A percentile compares a stretch with the other conserved stretches of the same genome.
phyloP scores from a whole-genome alignment of 2,113 vertebrate genomes.

The Xerus inauris region DNA sequence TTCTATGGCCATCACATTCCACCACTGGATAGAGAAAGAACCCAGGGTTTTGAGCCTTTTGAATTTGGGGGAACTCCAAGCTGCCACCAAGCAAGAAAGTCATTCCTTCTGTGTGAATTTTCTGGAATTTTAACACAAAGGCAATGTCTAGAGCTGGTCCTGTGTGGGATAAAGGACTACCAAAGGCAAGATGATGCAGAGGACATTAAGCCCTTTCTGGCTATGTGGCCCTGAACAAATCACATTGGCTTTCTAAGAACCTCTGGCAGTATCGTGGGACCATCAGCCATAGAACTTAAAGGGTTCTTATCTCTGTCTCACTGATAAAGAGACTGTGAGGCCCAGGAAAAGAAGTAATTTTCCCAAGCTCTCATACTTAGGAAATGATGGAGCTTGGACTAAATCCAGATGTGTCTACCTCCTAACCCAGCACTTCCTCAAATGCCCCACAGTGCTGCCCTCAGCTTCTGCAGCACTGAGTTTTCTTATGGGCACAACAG shows the following conservation, averaged over 20 bases:
- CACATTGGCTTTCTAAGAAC: not conserved
- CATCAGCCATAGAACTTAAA: not conserved
- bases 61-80: not conserved
- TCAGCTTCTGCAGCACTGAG: not conserved
- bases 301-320: not conserved
- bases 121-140: not conserved
- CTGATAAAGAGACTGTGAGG: not conserved
- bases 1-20: not conserved
- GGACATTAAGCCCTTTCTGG: not conserved
- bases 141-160: not conserved
- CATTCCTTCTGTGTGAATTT: not conserved
- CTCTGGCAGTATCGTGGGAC: not conserved
- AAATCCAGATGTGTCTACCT: not conserved
- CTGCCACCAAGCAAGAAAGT: not conserved
- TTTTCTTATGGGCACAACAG: not conserved
- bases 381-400: not conserved
- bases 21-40: not conserved
- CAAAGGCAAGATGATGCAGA: not conserved
- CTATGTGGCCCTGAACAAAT: not conserved
- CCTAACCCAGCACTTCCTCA: not conserved
- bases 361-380: not conserved
- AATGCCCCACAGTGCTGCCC: not conserved
- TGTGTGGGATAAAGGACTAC: not conserved
- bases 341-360: not conserved
- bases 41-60: not conserved